Evolutionary conservation across 2,797 vertebrate genomes (phyloP), one percentile per base, ranked within the genome.

Genomic region (Morelia viridis): DNA sequence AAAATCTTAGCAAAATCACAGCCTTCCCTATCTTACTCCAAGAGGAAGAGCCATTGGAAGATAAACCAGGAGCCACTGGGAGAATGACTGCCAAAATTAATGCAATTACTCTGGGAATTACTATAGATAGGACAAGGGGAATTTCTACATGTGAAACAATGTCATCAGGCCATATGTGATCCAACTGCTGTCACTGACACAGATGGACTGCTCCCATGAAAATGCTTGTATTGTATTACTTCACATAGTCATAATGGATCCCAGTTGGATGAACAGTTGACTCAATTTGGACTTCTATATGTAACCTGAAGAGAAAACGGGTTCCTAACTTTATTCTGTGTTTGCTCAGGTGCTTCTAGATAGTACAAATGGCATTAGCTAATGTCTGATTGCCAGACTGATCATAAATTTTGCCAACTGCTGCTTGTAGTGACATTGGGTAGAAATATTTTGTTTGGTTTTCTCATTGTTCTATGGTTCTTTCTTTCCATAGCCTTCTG

Each of bases 371-470:
- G 65, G 41, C 58, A 87, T 50, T 46, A 88, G 28, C 35, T 88
- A 88, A 92, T 71, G 15, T 41, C n/a, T 88, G 84, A 90, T 84
- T 60, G 41, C 57, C 71, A n/a, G 57, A n/a, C 68, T 87, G 76
- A 50, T 83, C 53, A 87, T 90, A 85, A 84, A 85, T 89, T 92
- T 85, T 50, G 26, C 88, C 85, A 90, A 85, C 89, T 92, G 60
- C 71, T 90, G 53, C 89, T 65, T 24, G n/a, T 58, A 90, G 62
- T 5, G 19, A 88, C 85, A 41, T 10, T 85, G 61, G 46, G 28
- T 61, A 88, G 53, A 64, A 84, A 35, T 19, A 71, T 68, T 93
- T 68, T 90, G n/a, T 88, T 85, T 92, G 84, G n/a, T 85, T 93
- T 92, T 46, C 13, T 61, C 85, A 71, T 92, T 90, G 53, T 90